Conservation (phyloP, 1,140 invertebrate genomes). For the Panagrolaimus sp. region DNA sequence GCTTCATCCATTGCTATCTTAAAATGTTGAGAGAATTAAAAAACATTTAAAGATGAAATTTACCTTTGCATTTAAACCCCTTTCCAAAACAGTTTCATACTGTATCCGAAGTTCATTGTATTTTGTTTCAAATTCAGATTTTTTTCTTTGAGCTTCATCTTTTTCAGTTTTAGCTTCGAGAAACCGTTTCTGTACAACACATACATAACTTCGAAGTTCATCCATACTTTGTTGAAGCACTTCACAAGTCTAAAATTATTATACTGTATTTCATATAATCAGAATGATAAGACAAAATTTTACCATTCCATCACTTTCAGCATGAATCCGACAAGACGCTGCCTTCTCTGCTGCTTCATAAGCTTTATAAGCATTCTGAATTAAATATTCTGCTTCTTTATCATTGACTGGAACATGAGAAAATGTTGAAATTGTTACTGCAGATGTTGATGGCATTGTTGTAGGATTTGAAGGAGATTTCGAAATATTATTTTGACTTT, state of each 20-base stretch:
- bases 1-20: conserved; percentile 5
- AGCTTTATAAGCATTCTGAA: not conserved
- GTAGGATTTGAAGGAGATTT: too few relatives aligned
- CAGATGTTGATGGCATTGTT: not conserved
- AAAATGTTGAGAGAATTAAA: not conserved
- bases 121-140: not conserved
- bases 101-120: not conserved
- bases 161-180: not conserved
- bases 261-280: not conserved
- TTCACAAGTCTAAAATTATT: not conserved
- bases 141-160: not conserved
- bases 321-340: not conserved
- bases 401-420: not conserved
- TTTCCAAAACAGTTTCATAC: not conserved
- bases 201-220: not conserved
- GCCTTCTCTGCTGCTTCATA: conserved; percentile 9
- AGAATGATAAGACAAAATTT: not conserved
- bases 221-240: not conserved
- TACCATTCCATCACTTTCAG: not conserved
- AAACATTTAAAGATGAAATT: not conserved
- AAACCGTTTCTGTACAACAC: not conserved
- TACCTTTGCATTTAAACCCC: conserved; percentile 2
- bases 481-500: too few relatives aligned
- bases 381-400: not conserved
- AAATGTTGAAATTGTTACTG: not conserved